phyloP scores from a whole-genome alignment of 1,140 invertebrate species.

The Brachystomella parvula region DNA sequence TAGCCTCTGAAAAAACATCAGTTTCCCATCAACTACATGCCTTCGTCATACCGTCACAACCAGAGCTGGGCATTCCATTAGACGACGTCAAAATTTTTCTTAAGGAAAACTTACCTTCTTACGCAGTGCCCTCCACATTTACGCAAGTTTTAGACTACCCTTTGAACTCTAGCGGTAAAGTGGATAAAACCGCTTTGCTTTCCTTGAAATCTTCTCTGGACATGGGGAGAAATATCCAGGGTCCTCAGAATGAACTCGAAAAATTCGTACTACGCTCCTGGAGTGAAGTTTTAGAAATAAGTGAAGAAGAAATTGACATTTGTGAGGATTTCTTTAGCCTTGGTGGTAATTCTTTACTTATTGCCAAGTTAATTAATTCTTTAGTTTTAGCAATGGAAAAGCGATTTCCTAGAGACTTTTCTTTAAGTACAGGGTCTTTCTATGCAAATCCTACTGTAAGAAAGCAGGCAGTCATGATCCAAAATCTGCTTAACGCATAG shows the following conservation, averaged over 20 bases:
- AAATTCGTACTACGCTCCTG: not conserved
- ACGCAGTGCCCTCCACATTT: not conserved
- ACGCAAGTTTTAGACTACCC: not conserved
- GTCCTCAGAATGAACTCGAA: not conserved
- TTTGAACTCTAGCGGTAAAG: slow-evolving; percentile 11
- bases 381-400: not conserved
- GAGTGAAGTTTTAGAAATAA: not conserved
- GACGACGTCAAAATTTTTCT: not conserved
- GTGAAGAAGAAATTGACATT: not conserved
- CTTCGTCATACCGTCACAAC: not conserved
- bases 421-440: not conserved
- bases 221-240: not conserved
- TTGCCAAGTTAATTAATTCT: not conserved
- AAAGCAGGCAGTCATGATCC: not conserved
- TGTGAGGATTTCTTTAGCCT: slow-evolving; percentile 1
- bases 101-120: not conserved
- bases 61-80: not conserved
- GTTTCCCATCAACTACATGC: not conserved
- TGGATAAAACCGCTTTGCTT: not conserved
- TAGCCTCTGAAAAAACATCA: not conserved
- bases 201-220: not conserved
- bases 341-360: slow-evolving; percentile 4
- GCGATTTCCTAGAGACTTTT: not conserved
- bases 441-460: not conserved
- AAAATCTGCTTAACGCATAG: too few species aligned